These are phyloP conservation scores for Lepidotrigona ventralis DNA, from an alignment of 1,140 invertebrate genomes.

Conservation along the genomic window DNA sequence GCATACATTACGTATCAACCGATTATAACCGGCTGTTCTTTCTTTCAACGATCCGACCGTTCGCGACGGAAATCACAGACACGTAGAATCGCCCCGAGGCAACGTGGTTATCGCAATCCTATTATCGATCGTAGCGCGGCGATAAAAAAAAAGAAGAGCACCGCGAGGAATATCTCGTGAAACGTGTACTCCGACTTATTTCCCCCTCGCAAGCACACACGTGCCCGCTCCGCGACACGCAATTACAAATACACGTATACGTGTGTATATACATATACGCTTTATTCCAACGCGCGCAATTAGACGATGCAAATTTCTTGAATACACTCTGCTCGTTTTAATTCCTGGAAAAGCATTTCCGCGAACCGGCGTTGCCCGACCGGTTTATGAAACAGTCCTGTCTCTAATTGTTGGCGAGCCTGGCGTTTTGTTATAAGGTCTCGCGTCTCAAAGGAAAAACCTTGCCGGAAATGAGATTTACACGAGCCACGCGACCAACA, in stretches of 20 bases:
- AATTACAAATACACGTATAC: not conserved
- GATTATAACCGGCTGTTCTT: not conserved
- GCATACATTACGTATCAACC: not conserved
- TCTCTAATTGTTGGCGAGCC: conserved; percentile 14
- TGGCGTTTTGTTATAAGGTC: not conserved
- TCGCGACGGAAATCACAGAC: not conserved
- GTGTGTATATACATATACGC: too few relatives aligned
- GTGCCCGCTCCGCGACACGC: not conserved
- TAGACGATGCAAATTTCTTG: not conserved
- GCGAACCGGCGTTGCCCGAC: not conserved
- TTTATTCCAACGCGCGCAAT: not conserved
- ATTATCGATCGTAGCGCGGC: not conserved
- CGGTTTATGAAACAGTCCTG: not conserved
- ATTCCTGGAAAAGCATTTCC: not conserved
- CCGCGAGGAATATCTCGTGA: not conserved
- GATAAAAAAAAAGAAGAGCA: not conserved
- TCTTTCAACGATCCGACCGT: not conserved
- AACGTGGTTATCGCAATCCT: not conserved
- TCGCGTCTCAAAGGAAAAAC: conserved; percentile 4
- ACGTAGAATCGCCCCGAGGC: not conserved
- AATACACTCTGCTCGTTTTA: conserved; percentile 1
- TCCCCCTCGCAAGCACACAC: not conserved
- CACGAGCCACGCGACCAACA: not conserved
- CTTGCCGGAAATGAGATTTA: not conserved
- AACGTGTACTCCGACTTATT: not conserved